phyloP scores from a whole-genome alignment of 2,113 vertebrate species.

The western clawed frog (Xenopus tropicalis) region DNA sequence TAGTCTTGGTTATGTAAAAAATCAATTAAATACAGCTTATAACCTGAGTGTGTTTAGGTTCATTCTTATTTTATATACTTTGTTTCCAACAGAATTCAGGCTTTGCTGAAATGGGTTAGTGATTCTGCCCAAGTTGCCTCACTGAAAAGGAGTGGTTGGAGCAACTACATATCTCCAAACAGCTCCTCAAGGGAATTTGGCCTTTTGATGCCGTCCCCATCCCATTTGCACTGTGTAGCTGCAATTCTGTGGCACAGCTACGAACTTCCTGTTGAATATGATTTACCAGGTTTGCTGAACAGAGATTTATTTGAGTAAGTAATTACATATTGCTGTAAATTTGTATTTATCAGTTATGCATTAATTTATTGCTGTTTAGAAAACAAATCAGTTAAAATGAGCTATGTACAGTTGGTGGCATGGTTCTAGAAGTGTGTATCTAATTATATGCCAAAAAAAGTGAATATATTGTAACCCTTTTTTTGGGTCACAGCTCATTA shows the following conservation, averaged over 20 bases:
- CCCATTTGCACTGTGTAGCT: conserved; percentile 93
- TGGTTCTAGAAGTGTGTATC: no score
- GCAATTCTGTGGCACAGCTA: conserved; percentile 97
- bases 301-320: conserved; percentile 96
- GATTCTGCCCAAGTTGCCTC: conserved; percentile 90
- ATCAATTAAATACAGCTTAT: no score
- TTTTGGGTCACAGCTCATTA: no score
- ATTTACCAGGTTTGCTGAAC: conserved; percentile 87
- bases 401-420: no score
- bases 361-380: no score
- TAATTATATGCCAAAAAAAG: no score
- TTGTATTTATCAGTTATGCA: no score
- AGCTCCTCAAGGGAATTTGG: conserved; percentile 85
- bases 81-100: conserved; percentile 79
- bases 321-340: neutral
- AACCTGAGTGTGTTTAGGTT: no score
- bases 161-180: conserved; percentile 68
- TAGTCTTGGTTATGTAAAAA: no score
- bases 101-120: conserved; percentile 93
- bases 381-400: no score
- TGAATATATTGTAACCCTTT: no score
- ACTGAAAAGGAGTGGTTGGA: conserved; percentile 77
- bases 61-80: neutral
- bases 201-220: conserved; percentile 95
- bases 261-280: conserved; percentile 91